Evolutionary conservation across 2,888 invertebrate genomes (phyloP).

Genomic region (Eilema depressum): DNA sequence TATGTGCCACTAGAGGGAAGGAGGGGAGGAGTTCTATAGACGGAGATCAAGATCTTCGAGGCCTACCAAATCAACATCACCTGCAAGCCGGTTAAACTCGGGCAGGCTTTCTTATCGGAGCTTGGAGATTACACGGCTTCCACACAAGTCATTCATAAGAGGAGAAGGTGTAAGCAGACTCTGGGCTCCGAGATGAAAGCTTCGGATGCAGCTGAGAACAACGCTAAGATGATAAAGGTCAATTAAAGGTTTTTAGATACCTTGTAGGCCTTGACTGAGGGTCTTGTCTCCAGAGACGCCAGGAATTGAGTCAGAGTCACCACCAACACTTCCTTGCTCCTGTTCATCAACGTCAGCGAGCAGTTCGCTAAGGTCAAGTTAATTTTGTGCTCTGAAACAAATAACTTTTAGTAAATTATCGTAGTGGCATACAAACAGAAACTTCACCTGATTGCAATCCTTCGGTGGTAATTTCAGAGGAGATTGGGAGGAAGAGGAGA

Average conservation of each 20-base stretch:
- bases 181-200: background rate
- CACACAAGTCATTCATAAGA: background rate
- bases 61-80: background rate
- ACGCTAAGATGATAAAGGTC: background rate
- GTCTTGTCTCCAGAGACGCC: conserved; percentile 89
- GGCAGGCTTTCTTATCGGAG: background rate
- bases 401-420: background rate
- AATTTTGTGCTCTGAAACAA: conserved; percentile 89
- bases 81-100: background rate
- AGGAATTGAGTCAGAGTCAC: conserved; percentile 91
- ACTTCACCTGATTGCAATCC: no score
- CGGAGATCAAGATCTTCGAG: no score
- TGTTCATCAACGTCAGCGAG: conserved; percentile 89
- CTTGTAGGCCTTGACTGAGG: conserved; percentile 89
- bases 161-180: background rate
- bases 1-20: no score
- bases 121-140: background rate
- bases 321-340: conserved; percentile 90
- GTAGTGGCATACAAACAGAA: no score
- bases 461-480: no score
- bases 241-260: conserved; percentile 49
- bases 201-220: background rate
- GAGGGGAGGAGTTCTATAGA: no score
- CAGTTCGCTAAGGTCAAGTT: conserved; percentile 92
- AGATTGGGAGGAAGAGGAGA: no score